Percentiles rank a stretch among this genome's conserved stretches.
Conservation (phyloP, 2,888 invertebrate species). For the Drosophila setosimentum region DNA sequence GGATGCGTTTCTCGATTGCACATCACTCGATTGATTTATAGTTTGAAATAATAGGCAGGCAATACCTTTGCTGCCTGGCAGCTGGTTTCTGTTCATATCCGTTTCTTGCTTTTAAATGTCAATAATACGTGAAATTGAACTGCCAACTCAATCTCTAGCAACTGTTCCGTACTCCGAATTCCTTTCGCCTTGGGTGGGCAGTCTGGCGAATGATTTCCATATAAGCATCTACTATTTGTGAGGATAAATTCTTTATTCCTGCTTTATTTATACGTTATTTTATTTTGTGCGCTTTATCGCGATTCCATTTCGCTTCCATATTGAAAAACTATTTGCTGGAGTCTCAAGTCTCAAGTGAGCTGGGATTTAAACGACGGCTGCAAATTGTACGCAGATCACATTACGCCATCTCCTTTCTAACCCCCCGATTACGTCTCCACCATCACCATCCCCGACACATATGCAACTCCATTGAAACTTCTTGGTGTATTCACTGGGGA, state of each 20-base stretch:
- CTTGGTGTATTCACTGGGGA: slow-evolving; percentile 6
- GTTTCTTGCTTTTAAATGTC: slow-evolving; percentile 74
- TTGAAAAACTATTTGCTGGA: slow-evolving; percentile 77
- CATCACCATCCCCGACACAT: slow-evolving; percentile 38
- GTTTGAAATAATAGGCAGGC: slow-evolving; percentile 69
- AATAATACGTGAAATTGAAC: slow-evolving; percentile 83
- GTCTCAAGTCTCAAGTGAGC: slow-evolving; percentile 77
- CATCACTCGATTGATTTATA: slow-evolving; percentile 68
- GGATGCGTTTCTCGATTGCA: slow-evolving; percentile 18
- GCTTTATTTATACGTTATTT: slow-evolving; percentile 72
- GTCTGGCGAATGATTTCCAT: slow-evolving; percentile 62
- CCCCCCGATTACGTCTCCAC: background rate
- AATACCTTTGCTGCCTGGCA: slow-evolving; percentile 36
- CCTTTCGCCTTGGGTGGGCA: background rate
- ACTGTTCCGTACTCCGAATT: slow-evolving; percentile 40
- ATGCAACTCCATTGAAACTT: slow-evolving; percentile 44
- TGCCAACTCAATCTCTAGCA: slow-evolving; percentile 76
- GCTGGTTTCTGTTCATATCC: slow-evolving; percentile 52
- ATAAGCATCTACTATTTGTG: slow-evolving; percentile 66
- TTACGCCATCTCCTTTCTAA: slow-evolving; percentile 45
- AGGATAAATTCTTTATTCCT: slow-evolving; percentile 51
- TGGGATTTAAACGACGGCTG: slow-evolving; percentile 73
- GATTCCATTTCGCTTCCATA: slow-evolving; percentile 62
- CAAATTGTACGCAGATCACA: slow-evolving; percentile 80
- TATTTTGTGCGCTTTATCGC: slow-evolving; percentile 57